Evolutionary conservation across 2,888 invertebrate genomes (phyloP), one percentile per base, ranked within the genome.

Genomic region (Apodemia hepburni): DNA sequence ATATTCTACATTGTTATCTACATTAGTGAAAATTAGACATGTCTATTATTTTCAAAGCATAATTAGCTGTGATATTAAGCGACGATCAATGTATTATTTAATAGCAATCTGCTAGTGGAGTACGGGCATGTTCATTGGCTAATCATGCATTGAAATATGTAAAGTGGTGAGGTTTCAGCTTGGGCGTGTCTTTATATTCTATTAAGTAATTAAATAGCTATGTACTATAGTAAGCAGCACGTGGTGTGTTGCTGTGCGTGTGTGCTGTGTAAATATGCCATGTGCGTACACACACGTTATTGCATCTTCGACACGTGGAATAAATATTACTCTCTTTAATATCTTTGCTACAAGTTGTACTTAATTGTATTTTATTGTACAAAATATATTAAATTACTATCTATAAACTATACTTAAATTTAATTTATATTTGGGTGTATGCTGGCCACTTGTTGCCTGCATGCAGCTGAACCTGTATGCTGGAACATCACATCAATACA

Each of bases 311-410:
- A 90, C 90, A 89, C 88, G 86, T 86, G 84, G 86, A 83, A 87
- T 87, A 86, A 86, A 87, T 90, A 90, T 90, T 90, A 92, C 85
- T 92, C 92, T 92, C 91, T 91, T 92, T 91, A 89, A 93, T 92
- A 92, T 93, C 92, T 93, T 93, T 93, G 93, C 93, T 93, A 93
- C 93, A 92, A 93, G 92, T 93, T 93, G 93, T 93, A 93, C 93
- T 94, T 93, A 93, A 93, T 92, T 92, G 89, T 88, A 92, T 92
- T 93, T 92, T 92, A 93, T 93, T 93, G 93, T 94, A 94, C 94
- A 94, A 94, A 94, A 93, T 93, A 93, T 93, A 93, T 92, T 92
- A 93, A 88, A 88, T 86, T 89, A 91, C 85, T 90, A 90, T 87
- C 88, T 90, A 90, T 90, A 79, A 89, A 87, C 86, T 87, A 88